phyloP scores from a whole-genome alignment of 2,888 invertebrate species.

The Apamea epomidion region DNA sequence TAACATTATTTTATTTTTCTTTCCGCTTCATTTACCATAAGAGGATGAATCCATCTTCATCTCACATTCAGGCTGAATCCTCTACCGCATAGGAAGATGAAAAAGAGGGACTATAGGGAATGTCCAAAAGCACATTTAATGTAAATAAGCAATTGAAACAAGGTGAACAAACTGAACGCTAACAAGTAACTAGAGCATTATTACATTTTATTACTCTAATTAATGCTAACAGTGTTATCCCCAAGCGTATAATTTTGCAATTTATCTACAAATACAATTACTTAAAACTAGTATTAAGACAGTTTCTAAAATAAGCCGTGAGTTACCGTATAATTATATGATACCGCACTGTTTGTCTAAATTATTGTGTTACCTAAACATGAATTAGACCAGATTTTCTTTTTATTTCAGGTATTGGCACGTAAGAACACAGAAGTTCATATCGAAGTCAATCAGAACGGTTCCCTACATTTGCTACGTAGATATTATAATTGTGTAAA shows the following conservation, averaged over 20 bases:
- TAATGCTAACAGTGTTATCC: constrained; percentile 28
- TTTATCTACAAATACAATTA: constrained; percentile 47
- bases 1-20: not conserved
- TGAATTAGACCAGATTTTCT: constrained; percentile 38
- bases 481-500: constrained; percentile 63
- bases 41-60: not conserved
- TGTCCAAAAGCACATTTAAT: not conserved
- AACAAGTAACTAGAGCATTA: constrained; percentile 28
- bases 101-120: no score
- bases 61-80: not conserved
- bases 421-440: constrained; percentile 40
- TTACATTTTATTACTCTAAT: constrained; percentile 38
- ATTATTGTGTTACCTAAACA: constrained; percentile 37
- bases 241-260: constrained; percentile 59
- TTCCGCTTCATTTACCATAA: not conserved
- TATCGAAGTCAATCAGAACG: constrained; percentile 51
- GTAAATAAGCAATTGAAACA: constrained; percentile 32
- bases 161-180: constrained; percentile 19
- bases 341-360: constrained; percentile 14
- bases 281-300: constrained; percentile 31
- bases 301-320: constrained; percentile 45
- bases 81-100: not conserved
- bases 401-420: constrained; percentile 65
- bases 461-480: constrained; percentile 64
- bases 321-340: constrained; percentile 24